Evolutionary conservation across 2,888 invertebrate species (phyloP), one percentile per base, ranked within the genome.

Genomic region (Leucozona laternaria): DNA sequence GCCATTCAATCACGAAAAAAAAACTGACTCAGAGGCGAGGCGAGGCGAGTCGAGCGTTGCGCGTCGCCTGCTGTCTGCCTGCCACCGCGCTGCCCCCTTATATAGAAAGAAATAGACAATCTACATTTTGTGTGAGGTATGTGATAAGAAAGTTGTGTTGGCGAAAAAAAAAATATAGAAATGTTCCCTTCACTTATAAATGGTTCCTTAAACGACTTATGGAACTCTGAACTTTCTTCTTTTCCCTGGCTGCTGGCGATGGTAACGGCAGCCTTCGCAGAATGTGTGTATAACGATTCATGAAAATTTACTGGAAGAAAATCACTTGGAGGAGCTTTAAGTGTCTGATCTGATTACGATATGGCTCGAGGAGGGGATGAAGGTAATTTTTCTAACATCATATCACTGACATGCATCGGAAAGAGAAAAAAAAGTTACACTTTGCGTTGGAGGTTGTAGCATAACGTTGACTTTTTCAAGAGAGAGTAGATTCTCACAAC

Each of bases 1-100:
- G 72, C 72, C 72, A 82, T 82, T 82, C 82, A 82, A 82, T 82
- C 82, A 82, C 53, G 60, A 48, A 11, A 50, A 78, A 68, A 78
- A 53, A 71, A 57, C n/a, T 62, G 25, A 70, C 43, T 75, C 17
- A 11, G 22, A 62, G 43, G 40, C 34, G 40, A 34, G 34, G 7
- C 34, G 34, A 37, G 37, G 37, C 8, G n/a, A 57, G 31, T n/a
- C 25, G 53, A 37, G 22, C 28, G 8, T 68, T 28, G 37, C 53
- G 17, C 22, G n/a, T 20, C 20, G 53, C 53, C 13, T 2, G 22
- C 22, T 25, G 34, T 2, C 2, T 6, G 50, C 31, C 8, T 31
- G 6, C 31, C 31, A 7, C 8, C 31, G 8, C 31, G 31, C 4
- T 4, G 2, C 50, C 25, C 25, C 15, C 15, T 28, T 28, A 15